Evolutionary conservation across 2,888 invertebrate species (phyloP).

Genomic region (Clistopyga incitator): DNA sequence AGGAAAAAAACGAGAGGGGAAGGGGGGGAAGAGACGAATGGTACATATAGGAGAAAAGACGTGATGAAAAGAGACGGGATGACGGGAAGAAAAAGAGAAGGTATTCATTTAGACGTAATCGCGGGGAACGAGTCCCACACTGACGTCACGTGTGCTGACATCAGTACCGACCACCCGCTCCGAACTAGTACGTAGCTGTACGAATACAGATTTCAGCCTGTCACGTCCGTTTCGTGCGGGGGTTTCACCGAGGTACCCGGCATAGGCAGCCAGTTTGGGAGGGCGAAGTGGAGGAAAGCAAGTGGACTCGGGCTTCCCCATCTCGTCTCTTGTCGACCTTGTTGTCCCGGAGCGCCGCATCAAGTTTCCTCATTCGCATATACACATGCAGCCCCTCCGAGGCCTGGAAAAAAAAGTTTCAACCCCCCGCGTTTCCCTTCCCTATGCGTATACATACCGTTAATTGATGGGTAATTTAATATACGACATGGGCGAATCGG

Average conservation of each 20-base stretch:
- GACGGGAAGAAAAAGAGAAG: slow-evolving; percentile 59
- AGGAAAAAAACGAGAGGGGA: slow-evolving; percentile 1
- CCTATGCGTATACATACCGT: slow-evolving; percentile 24
- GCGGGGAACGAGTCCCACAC: slow-evolving; percentile 50
- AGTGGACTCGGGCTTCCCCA: slow-evolving; percentile 52
- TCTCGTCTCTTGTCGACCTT: slow-evolving; percentile 69
- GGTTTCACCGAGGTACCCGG: slow-evolving; percentile 68
- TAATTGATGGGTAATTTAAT: too few relatives aligned
- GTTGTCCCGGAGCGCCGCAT: slow-evolving; percentile 64
- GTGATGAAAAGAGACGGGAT: slow-evolving; percentile 34
- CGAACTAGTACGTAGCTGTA: slow-evolving; percentile 52
- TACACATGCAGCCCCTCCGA: slow-evolving; percentile 18
- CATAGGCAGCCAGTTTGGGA: slow-evolving; percentile 51
- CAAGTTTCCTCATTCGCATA: slow-evolving; percentile 23
- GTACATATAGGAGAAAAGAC: slow-evolving; percentile 2
- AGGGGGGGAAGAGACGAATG: slow-evolving; percentile 20
- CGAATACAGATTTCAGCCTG: slow-evolving; percentile 80
- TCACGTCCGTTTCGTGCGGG: slow-evolving; percentile 74
- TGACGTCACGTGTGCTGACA: slow-evolving; percentile 46
- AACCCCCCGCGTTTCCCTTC: slow-evolving; percentile 3
- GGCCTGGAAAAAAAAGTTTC: slow-evolving; percentile 28
- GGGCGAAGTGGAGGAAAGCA: slow-evolving; percentile 52
- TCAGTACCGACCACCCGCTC: slow-evolving; percentile 20
- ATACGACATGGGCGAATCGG: too few relatives aligned
- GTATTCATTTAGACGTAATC: slow-evolving; percentile 78